Evolutionary conservation across 2,797 vertebrate genomes (phyloP), one percentile per base, ranked within the genome.

Genomic region (Cossypha caffra): DNA sequence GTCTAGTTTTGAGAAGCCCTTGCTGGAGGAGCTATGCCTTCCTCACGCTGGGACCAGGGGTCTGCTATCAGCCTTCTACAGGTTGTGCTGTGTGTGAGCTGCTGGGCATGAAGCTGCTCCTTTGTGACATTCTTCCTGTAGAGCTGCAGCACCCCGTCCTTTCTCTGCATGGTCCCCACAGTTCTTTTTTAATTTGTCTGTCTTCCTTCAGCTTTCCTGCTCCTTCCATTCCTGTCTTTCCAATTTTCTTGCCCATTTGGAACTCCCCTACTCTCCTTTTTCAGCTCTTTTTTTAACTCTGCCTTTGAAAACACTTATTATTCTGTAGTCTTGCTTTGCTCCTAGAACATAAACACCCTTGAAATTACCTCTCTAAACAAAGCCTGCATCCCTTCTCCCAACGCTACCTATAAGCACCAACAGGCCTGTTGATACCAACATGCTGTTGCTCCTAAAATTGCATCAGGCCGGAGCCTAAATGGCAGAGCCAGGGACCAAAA

Each of bases 171-270:
- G 47, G 31, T 64, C 43, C 37, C 11, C 1, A 0, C 23, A 24
- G 51, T 58, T 79, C 4, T 0, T 29, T 69, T 92, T 63, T 19
- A 15, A 50, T 86, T 92, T 75, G 52, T 77, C n/a, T 67, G 67
- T 80, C 37, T 74, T 77, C 42, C 45, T 78, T 79, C 61, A 71
- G 48, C 52, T 92, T 95, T 93, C 54, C 81, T 86, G 78, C 86
- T 78, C 78, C 77, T 92, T 74, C 80, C 84, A 48, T 77, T 91
- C 82, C 86, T 47, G 20, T 58, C 35, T 58, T 83, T 72, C 66
- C 82, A 64, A 48, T 61, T 48, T 81, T 33, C 54, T 90, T 75
- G 47, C 29, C 43, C 2, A 1, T 86, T 23, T 88, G 50, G 40
- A 79, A n/a, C n/a, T 88, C 47, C 58, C 7, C 24, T 75, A 5